These are phyloP conservation scores for Sarcoramphus papa DNA, from an alignment of 2,797 vertebrate genomes.

Conservation along the genomic window DNA sequence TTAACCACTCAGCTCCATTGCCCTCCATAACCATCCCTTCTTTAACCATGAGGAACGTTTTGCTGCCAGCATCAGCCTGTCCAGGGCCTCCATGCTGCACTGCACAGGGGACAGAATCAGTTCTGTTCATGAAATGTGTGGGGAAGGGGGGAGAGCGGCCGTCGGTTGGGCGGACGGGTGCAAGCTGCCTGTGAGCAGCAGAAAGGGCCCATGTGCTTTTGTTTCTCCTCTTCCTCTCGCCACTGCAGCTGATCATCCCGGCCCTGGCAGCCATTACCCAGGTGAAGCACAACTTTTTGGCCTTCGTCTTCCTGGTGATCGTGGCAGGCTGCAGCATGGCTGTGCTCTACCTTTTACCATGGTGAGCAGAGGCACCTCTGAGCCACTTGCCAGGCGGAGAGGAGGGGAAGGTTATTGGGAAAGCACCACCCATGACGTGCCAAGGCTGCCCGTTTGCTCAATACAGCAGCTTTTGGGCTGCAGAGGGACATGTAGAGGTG, in stretches of 20 bases:
- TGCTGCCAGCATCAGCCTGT: neutral
- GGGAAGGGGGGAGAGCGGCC: neutral
- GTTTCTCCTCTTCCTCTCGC: neutral
- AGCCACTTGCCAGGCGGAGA: neutral
- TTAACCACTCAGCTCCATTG: neutral
- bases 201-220: neutral
- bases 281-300: conserved; percentile 69
- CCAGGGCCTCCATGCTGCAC: neutral
- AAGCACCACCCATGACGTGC: fast-evolving
- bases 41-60: neutral
- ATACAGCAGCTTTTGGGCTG: neutral
- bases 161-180: neutral
- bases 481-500: neutral
- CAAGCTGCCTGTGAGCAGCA: neutral
- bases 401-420: neutral
- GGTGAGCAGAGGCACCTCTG: conserved; percentile 62
- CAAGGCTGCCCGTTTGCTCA: neutral
- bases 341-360: conserved; percentile 76
- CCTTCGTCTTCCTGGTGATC: conserved; percentile 69
- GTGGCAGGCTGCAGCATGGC: conserved; percentile 76
- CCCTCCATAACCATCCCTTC: neutral
- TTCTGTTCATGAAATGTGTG: neutral
- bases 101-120: neutral
- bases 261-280: conserved; percentile 63
- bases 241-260: conserved; percentile 74